A percentile compares a stretch with the other conserved stretches of the same genome.
These are phyloP conservation scores for Semotilus atromaculatus DNA, from an alignment of 2,797 vertebrate genomes.

Conservation along the genomic window DNA sequence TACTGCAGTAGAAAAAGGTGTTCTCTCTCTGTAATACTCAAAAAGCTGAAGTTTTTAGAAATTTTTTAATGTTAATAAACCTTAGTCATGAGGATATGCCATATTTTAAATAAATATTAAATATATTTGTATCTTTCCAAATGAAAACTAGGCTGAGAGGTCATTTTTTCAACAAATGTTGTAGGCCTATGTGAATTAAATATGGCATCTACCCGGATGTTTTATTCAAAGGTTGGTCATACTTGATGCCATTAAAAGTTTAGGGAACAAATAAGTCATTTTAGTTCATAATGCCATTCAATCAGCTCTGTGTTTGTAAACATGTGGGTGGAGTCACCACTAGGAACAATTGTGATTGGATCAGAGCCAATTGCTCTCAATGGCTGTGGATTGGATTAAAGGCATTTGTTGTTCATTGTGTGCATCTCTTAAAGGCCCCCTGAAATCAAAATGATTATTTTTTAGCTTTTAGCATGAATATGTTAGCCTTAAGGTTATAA, in stretches of 20 bases:
- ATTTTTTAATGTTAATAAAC: background rate
- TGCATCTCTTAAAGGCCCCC: background rate
- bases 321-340: background rate
- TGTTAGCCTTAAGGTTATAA: too few relatives aligned
- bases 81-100: background rate
- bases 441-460: too few relatives aligned
- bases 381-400: slow-evolving; percentile 8
- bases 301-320: slow-evolving; percentile 11
- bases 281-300: background rate
- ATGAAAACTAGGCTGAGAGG: background rate
- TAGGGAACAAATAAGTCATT: background rate
- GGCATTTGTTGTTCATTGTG: background rate
- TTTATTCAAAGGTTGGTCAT: background rate
- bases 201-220: background rate
- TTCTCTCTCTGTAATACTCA: background rate
- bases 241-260: background rate
- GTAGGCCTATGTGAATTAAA: background rate
- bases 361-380: background rate
- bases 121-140: background rate
- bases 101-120: background rate
- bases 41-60: background rate
- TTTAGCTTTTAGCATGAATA: too few relatives aligned
- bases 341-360: slow-evolving; percentile 9
- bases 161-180: background rate
- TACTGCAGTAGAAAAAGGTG: background rate